Percentiles rank a stretch among this genome's conserved stretches.
Evolutionary conservation across 53 echinoderm and acorn worm species (phyloP).

Genomic region (Apostichopus leukothele): DNA sequence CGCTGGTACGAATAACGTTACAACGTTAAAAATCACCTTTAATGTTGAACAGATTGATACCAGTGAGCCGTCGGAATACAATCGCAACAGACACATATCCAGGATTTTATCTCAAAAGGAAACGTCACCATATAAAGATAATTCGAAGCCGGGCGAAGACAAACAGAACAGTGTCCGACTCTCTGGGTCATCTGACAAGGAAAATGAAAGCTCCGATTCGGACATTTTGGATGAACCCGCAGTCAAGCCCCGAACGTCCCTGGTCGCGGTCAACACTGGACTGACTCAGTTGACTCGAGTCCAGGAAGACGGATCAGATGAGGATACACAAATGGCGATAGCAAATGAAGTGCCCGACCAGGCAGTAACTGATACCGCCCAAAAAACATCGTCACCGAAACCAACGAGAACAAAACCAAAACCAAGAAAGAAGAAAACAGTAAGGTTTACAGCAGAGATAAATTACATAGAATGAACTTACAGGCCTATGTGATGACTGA

Average conservation of each 20-base stretch:
- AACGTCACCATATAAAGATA: not conserved
- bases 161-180: not conserved
- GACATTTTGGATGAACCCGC: conserved; percentile 13
- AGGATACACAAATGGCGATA: conserved; percentile 19
- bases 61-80: not conserved
- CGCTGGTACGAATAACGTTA: conserved; percentile 6
- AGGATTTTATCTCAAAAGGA: conserved; percentile 20
- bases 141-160: not conserved
- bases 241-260: not conserved
- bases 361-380: not conserved
- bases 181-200: conserved; percentile 40
- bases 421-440: conserved; percentile 39
- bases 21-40: conserved; percentile 45
- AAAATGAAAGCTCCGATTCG: conserved; percentile 44
- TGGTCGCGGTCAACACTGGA: conserved; percentile 42
- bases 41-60: conserved; percentile 36
- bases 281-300: conserved; percentile 16
- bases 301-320: conserved; percentile 38
- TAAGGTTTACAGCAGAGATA: conserved; percentile 36
- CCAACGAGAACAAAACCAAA: conserved; percentile 1
- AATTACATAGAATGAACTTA: conserved; percentile 18
- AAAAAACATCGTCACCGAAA: conserved; percentile 10
- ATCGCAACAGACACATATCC: conserved; percentile 34
- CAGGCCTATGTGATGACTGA: too few relatives aligned
- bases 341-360: not conserved